These are phyloP conservation scores for Manduca sexta DNA, from an alignment of 1,140 invertebrate genomes.

Conservation along the genomic window DNA sequence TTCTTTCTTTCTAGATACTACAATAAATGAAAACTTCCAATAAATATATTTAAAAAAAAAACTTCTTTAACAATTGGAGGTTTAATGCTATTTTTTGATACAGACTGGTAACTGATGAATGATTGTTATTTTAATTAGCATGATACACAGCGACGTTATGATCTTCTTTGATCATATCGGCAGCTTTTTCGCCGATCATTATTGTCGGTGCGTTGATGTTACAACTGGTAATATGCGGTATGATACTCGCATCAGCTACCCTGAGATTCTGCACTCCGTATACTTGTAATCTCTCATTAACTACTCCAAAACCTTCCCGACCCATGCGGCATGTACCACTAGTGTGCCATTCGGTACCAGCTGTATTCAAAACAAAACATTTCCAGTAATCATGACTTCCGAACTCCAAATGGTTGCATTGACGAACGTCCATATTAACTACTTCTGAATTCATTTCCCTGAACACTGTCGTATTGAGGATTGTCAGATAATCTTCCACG, in stretches of 20 bases:
- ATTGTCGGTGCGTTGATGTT: conserved; percentile 46
- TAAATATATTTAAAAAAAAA: too few species aligned
- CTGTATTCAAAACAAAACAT: conserved; percentile 49
- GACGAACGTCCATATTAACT: conserved; percentile 47
- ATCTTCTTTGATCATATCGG: conserved; percentile 77
- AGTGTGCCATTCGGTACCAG: conserved; percentile 47
- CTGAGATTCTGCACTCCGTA: conserved; percentile 65
- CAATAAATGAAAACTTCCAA: too few species aligned
- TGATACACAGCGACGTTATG: too few species aligned
- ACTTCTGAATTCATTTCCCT: conserved; percentile 61
- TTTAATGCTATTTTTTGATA: too few species aligned
- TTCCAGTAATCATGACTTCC: conserved; percentile 80
- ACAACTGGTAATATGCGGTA: conserved; percentile 43
- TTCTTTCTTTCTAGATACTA: too few species aligned
- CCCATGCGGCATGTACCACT: conserved; percentile 77
- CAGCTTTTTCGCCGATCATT: conserved; percentile 82
- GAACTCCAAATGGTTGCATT: conserved; percentile 74
- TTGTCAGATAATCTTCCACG: conserved; percentile 75
- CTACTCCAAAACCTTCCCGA: conserved; percentile 70
- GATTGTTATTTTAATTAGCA: too few species aligned
- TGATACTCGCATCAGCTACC: conserved; percentile 48
- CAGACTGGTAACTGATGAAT: too few species aligned
- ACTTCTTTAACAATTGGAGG: too few species aligned
- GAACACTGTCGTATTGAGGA: conserved; percentile 74
- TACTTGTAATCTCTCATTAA: conserved; percentile 69